Conservation (phyloP, 37 sponge, comb jelly and placozoan species). For the Spongia lamella region DNA sequence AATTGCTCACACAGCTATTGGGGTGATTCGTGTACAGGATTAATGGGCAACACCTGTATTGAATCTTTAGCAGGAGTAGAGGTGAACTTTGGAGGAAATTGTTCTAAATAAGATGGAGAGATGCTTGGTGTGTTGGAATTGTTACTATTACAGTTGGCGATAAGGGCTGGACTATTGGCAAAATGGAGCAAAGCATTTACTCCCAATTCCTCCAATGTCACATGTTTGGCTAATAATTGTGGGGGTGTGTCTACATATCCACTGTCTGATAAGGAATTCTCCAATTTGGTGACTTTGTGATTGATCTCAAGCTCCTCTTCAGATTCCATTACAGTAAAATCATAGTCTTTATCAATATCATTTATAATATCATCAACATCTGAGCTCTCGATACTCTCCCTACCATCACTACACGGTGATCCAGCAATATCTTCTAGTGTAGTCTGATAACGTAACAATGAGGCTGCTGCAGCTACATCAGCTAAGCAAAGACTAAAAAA, state of each 20-base stretch:
- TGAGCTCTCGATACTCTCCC: constrained; percentile 23
- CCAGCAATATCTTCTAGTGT: neutral
- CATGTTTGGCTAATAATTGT: no score
- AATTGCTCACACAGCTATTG: no score
- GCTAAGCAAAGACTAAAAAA: constrained; percentile 39
- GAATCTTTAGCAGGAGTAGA: no score
- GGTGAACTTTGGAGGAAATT: no score
- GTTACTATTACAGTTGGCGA: no score
- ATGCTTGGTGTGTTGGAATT: no score
- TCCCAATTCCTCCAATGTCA: no score
- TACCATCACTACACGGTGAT: neutral
- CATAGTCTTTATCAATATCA: neutral
- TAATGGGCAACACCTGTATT: no score
- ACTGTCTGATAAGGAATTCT: constrained; percentile 22
- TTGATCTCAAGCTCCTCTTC: constrained; percentile 20
- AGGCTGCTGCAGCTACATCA: constrained; percentile 62
- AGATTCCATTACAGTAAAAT: neutral
- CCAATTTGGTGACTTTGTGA: neutral
- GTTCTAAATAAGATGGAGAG: no score
- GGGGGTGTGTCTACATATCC: constrained; percentile 15
- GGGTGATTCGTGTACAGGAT: no score
- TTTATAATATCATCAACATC: neutral
- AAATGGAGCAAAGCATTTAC: no score
- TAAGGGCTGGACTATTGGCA: no score
- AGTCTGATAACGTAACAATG: constrained; percentile 32